A percentile compares a stretch with the other conserved stretches of the same genome.
phyloP scores from a whole-genome alignment of 1,140 invertebrate species.

The Trichoplusia ni region DNA sequence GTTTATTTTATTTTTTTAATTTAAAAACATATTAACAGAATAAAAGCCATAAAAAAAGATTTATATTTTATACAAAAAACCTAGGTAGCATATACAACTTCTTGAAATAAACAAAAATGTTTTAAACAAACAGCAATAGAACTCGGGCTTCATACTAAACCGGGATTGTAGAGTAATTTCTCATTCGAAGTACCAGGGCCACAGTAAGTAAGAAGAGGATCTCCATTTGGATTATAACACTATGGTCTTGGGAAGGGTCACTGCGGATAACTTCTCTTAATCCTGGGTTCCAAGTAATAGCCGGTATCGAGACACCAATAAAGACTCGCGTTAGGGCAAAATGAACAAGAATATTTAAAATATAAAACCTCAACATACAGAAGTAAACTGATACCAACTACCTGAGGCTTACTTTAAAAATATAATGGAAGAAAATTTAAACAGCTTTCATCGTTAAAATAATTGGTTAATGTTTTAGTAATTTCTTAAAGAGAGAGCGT shows the following conservation, averaged over 20 bases:
- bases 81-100: too few species aligned
- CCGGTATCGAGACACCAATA: slow-evolving; percentile 68
- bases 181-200: not conserved
- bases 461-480: too few species aligned
- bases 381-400: not conserved
- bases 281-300: slow-evolving; percentile 60
- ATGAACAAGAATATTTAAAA: slow-evolving; percentile 43
- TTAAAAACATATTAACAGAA: not conserved
- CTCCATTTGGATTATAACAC: slow-evolving; percentile 61
- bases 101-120: too few species aligned
- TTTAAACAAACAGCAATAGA: too few species aligned
- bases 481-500: too few species aligned
- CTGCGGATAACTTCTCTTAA: slow-evolving; percentile 53
- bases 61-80: too few species aligned
- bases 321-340: slow-evolving; percentile 55
- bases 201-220: slow-evolving; percentile 54
- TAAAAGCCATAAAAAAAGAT: too few species aligned
- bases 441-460: too few species aligned
- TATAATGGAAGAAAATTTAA: too few species aligned
- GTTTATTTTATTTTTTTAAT: not conserved
- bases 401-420: too few species aligned
- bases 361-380: slow-evolving; percentile 39
- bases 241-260: slow-evolving; percentile 53
- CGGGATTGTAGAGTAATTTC: not conserved
- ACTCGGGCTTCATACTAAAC: too few species aligned